phyloP scores from a whole-genome alignment of 2,888 invertebrate genomes.

The Anoncus sp. region DNA sequence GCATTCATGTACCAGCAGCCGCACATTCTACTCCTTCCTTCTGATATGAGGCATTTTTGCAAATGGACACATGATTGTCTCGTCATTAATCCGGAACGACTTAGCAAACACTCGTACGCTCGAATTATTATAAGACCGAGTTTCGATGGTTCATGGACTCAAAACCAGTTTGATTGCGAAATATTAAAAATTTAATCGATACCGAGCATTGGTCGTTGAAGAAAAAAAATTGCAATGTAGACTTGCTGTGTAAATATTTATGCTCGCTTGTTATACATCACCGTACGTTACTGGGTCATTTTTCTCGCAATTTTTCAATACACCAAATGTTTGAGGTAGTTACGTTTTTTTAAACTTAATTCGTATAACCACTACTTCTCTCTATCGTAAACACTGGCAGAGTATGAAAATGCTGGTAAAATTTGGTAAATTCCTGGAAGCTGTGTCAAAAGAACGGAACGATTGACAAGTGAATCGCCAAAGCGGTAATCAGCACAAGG shows the following conservation, averaged over 20 bases:
- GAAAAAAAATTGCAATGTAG: neutral
- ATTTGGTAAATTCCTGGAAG: no score
- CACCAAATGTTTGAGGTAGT: no score
- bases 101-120: slow-evolving; percentile 92
- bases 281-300: neutral
- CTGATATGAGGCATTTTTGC: slow-evolving; percentile 92
- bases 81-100: slow-evolving; percentile 93
- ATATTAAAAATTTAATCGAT: slow-evolving; percentile 71
- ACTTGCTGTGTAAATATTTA: slow-evolving; percentile 22
- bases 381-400: no score
- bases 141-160: slow-evolving; percentile 68
- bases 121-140: slow-evolving; percentile 85
- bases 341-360: no score
- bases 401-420: no score
- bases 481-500: slow-evolving; percentile 4
- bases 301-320: neutral
- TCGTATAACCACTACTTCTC: no score
- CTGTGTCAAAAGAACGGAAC: no score
- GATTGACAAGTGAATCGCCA: neutral
- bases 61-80: slow-evolving; percentile 92
- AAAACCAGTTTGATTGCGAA: slow-evolving; percentile 76
- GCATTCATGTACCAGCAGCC: slow-evolving; percentile 90
- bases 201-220: neutral
- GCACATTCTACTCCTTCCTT: slow-evolving; percentile 93
- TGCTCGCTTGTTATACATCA: neutral